A percentile compares a stretch with the other conserved stretches of the same genome.
Evolutionary conservation across 2,113 vertebrate species (phyloP).

Genomic region (Oreotragus oreotragus): DNA sequence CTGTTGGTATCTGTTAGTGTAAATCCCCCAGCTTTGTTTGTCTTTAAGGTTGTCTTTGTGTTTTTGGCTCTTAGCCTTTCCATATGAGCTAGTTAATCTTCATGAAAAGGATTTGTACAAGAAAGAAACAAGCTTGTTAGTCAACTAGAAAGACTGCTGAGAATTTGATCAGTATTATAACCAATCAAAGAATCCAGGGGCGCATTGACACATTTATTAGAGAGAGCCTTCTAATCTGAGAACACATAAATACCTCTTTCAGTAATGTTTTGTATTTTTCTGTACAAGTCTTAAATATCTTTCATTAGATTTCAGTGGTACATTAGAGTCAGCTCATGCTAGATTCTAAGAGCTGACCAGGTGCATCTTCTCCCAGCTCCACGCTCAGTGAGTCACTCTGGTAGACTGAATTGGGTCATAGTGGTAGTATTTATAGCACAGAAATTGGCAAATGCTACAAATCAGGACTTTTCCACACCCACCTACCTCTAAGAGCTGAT

Average conservation of each 20-base stretch:
- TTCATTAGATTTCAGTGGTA: neutral
- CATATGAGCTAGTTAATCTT: neutral
- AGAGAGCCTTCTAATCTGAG: neutral
- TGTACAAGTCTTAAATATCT: neutral
- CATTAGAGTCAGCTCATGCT: neutral
- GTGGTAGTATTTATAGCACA: neutral
- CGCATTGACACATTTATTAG: neutral
- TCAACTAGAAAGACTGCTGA: neutral
- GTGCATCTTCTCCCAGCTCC: neutral
- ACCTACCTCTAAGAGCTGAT: neutral
- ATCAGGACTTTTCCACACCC: neutral
- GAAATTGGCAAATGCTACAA: neutral
- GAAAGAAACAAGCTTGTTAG: neutral
- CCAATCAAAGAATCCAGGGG: neutral
- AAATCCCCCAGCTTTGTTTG: neutral
- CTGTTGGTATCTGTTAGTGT: neutral
- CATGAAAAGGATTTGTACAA: neutral
- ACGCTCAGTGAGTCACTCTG: neutral
- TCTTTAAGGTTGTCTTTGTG: neutral
- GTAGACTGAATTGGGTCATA: neutral
- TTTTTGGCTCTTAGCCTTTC: neutral
- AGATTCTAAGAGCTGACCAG: neutral
- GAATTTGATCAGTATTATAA: neutral
- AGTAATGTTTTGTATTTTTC: neutral
- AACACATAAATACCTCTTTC: neutral